Conservation (phyloP, 1,140 invertebrate genomes). For the Apocrypta bakeri region DNA sequence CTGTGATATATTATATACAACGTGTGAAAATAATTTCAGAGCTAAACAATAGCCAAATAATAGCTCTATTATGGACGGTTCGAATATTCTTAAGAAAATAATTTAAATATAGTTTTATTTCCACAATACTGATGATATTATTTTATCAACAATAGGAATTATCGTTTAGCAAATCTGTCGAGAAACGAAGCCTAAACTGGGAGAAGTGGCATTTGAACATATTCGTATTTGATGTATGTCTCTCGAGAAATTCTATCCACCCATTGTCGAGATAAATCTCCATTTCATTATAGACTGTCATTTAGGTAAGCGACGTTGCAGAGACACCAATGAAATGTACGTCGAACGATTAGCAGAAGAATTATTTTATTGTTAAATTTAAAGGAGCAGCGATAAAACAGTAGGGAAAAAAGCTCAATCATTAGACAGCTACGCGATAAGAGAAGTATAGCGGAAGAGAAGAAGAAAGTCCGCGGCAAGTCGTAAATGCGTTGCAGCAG, state of each 20-base stretch:
- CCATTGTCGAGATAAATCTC: background rate
- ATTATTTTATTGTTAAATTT: background rate
- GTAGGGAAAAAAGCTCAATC: slow-evolving; percentile 23
- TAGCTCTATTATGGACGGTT: background rate
- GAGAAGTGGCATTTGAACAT: slow-evolving; percentile 8
- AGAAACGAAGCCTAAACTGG: background rate
- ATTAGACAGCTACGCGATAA: background rate
- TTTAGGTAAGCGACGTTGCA: background rate
- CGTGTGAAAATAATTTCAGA: background rate
- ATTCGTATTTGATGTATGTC: slow-evolving; percentile 25
- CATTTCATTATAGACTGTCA: slow-evolving; percentile 17
- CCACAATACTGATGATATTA: no score
- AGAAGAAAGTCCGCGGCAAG: slow-evolving; percentile 25
- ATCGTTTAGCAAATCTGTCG: slow-evolving; percentile 33
- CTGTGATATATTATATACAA: background rate
- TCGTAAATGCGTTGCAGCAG: slow-evolving; percentile 44
- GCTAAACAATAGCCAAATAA: background rate
- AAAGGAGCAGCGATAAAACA: background rate
- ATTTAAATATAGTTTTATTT: no score
- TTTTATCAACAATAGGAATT: no score
- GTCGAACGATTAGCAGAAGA: background rate
- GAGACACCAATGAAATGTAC: background rate
- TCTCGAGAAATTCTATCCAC: slow-evolving; percentile 31
- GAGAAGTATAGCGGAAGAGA: slow-evolving; percentile 9
- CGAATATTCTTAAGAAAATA: background rate